Percentiles rank a stretch among this genome's conserved stretches.
Evolutionary conservation across 1,140 invertebrate species (phyloP).

Genomic region (Conus ventricosus): DNA sequence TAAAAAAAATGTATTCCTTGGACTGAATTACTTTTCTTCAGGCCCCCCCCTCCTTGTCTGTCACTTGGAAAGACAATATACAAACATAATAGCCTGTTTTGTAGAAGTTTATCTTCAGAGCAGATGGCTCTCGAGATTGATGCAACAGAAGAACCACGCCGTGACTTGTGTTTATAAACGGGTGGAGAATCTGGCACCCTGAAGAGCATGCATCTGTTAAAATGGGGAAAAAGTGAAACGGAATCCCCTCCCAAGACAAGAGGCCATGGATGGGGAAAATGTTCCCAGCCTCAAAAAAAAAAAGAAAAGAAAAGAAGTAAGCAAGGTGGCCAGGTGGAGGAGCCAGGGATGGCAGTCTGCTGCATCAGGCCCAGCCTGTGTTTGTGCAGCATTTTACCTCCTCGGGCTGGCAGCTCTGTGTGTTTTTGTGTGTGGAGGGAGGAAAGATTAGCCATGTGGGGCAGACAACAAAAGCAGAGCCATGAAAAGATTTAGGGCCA

Average conservation of each 20-base stretch:
- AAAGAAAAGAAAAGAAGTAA: not conserved
- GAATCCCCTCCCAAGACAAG: not conserved
- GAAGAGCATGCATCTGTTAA: not conserved
- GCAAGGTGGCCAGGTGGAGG: not conserved
- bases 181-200: not conserved
- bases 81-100: too few relatives aligned
- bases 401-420: not conserved
- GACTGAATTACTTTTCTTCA: not conserved
- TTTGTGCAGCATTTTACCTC: constrained; percentile 17
- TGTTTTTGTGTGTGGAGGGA: constrained; percentile 14
- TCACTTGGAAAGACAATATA: too few relatives aligned
- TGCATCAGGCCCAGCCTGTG: not conserved
- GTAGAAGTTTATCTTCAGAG: too few relatives aligned
- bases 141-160: too few relatives aligned
- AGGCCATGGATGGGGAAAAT: not conserved
- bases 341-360: not conserved
- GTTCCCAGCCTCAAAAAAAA: not conserved
- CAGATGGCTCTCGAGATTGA: too few relatives aligned
- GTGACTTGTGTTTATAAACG: too few relatives aligned
- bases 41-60: not conserved
- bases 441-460: constrained; percentile 13
- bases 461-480: constrained; percentile 10
- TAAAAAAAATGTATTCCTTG: too few relatives aligned
- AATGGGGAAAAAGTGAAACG: not conserved
- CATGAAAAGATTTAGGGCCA: constrained; percentile 22